Percentiles rank a stretch among this genome's conserved stretches.
These are phyloP conservation scores for Heliothis subflexa DNA, from an alignment of 1,140 invertebrate species.

Conservation along the genomic window DNA sequence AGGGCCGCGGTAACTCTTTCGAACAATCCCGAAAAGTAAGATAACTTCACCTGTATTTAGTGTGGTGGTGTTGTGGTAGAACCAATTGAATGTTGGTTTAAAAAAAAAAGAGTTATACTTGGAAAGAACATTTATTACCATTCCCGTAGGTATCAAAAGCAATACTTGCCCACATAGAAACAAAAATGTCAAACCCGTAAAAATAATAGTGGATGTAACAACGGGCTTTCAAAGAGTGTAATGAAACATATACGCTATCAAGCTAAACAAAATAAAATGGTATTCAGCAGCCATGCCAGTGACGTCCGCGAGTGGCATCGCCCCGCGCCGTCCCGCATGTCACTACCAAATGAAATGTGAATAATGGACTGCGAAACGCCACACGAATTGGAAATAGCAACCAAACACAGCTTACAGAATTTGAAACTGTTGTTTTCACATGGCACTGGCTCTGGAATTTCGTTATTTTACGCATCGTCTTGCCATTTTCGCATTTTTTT, in stretches of 20 bases:
- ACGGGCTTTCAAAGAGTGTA: not conserved
- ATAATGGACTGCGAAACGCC: slow-evolving; percentile 67
- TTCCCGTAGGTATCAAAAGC: too few species aligned
- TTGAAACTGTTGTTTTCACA: slow-evolving; percentile 40
- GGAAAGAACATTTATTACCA: too few species aligned
- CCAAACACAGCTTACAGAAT: slow-evolving; percentile 39
- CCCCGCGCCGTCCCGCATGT: slow-evolving; percentile 45
- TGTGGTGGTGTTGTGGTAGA: too few species aligned
- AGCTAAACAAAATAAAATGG: slow-evolving; percentile 29
- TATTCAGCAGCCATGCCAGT: slow-evolving; percentile 12
- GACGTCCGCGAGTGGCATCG: slow-evolving; percentile 18
- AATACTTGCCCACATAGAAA: too few species aligned
- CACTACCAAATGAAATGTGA: slow-evolving; percentile 66
- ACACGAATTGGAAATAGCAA: slow-evolving; percentile 57
- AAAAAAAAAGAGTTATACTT: too few species aligned
- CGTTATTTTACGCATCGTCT: slow-evolving; percentile 39
- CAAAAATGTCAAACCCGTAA: too few species aligned
- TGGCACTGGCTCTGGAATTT: slow-evolving; percentile 21
- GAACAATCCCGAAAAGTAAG: too few species aligned
- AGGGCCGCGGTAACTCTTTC: too few species aligned
- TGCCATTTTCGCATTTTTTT: slow-evolving; percentile 21
- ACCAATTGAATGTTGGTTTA: too few species aligned
- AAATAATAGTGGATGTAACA: too few species aligned
- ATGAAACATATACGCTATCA: slow-evolving; percentile 31
- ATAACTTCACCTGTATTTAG: too few species aligned